Conservation (phyloP, 2,888 invertebrate species). For the Melanostoma mellinum region DNA sequence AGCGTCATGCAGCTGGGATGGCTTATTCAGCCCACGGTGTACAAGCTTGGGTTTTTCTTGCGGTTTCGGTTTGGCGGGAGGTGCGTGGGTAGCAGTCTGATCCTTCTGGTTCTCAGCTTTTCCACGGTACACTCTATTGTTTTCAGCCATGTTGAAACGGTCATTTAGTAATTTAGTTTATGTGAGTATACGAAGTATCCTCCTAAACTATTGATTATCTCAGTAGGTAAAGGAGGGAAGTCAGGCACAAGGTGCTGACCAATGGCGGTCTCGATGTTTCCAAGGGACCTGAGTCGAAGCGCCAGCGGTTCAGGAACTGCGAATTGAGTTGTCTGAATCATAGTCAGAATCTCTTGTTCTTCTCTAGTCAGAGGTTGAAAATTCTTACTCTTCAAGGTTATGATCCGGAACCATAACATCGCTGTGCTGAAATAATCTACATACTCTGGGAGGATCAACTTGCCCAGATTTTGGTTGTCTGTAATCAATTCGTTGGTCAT, state of each 20-base stretch:
- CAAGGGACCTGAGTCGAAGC: neutral
- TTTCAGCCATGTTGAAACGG: no score
- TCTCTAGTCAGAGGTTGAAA: neutral
- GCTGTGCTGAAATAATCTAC: no score
- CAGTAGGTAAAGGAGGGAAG: neutral
- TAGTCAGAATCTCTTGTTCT: neutral
- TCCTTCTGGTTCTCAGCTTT: neutral
- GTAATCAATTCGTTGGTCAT: no score
- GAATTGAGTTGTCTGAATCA: neutral
- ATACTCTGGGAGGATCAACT: no score
- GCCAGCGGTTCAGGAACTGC: slow-evolving; percentile 3
- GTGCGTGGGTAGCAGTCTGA: neutral
- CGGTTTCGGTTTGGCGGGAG: neutral
- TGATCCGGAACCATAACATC: neutral
- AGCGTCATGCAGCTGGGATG: slow-evolving; percentile 1
- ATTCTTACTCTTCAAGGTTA: neutral
- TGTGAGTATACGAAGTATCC: no score
- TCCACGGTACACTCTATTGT: no score
- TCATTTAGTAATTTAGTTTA: no score
- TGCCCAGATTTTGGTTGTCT: no score
- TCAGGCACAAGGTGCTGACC: neutral
- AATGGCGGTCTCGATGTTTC: neutral
- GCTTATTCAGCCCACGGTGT: neutral
- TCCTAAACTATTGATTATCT: neutral
- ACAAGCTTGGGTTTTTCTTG: no score